Conservation (phyloP, 2,888 invertebrate genomes). For the Linnaemya tessellans region DNA sequence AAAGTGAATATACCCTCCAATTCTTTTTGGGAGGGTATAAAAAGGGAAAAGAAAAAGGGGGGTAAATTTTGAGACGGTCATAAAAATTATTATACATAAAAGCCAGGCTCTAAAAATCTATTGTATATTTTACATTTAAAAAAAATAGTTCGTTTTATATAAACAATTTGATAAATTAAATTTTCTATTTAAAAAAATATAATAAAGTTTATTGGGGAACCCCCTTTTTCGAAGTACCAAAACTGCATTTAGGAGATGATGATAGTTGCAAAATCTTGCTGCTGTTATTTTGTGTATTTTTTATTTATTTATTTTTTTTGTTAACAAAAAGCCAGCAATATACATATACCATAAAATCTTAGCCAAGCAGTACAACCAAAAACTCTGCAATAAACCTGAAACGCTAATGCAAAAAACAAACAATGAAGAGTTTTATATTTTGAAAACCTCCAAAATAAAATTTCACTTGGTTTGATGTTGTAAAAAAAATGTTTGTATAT, state of each 20-base stretch:
- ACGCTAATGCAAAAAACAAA: slow-evolving; percentile 69
- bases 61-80: no score
- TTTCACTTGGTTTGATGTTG: slow-evolving; percentile 65
- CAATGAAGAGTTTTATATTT: slow-evolving; percentile 30
- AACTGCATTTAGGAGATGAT: slow-evolving; percentile 41
- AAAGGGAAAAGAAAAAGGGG: no score
- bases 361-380: slow-evolving; percentile 62
- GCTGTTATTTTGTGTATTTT: slow-evolving; percentile 24
- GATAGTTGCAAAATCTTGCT: slow-evolving; percentile 36
- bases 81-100: no score
- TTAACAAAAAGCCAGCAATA: slow-evolving; percentile 6
- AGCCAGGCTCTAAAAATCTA: no score
- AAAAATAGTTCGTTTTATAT: no score
- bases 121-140: no score
- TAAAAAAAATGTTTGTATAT: slow-evolving; percentile 41
- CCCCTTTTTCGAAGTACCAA: neutral
- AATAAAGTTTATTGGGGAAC: neutral
- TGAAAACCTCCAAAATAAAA: slow-evolving; percentile 58
- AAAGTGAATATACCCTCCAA: no score
- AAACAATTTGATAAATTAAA: no score
- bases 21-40: no score
- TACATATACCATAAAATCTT: slow-evolving; percentile 54
- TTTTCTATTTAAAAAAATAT: no score
- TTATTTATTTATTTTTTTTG: slow-evolving; percentile 29
- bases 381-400: slow-evolving; percentile 69